Base-by-base conservation (phyloP, 2,113 vertebrate genomes). In the Gymnarchus niloticus region DNA sequence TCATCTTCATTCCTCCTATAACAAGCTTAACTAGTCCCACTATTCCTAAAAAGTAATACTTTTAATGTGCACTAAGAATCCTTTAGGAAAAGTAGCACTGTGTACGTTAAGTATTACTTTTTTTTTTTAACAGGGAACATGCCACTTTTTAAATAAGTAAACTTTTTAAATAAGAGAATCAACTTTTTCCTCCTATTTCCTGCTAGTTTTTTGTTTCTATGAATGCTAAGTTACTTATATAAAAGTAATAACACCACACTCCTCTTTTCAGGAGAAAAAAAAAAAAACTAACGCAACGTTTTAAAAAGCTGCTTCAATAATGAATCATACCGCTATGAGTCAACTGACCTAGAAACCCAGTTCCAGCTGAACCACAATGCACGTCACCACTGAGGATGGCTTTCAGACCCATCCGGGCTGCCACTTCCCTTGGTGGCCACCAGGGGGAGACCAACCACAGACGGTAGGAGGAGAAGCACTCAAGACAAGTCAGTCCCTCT, bases 281-380 rank as follows among this genome's bases (percentile, higher is more conserved):
- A 14, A 7, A 7, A 48, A 44, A 6, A 78, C 76, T n/a, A 78
- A 48, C 19, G 33, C 14, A 14, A 73, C 28, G 33, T 33, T 21
- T 41, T 41, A 17, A 69, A 69, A 37, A 69, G 65, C 65, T 73
- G 19, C 19, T 78, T 37, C 23, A 78, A 78, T 48, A 78, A 78
- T 48, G 76, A 46, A n/a, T 78, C 76, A 56, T 52, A 3, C n/a
- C 10, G 37, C 25, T 6, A 82, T 54, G 80, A 54, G 25, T 77
- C 61, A n/a, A 56, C 2, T 78, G 84, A 85, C 48, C 84, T 56
- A 85, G 51, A 77, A 85, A 85, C 51, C 84, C 84, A 85, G 65
- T 41, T 56, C 49, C 8, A 17, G 33, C 28, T 17, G 14, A 9
- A 5, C 51, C 51, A 65, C 28, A 54, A 33, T 56, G 25, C 51